Base-by-base conservation (phyloP, 2,797 vertebrate species). In the Eulemur albifrons region DNA sequence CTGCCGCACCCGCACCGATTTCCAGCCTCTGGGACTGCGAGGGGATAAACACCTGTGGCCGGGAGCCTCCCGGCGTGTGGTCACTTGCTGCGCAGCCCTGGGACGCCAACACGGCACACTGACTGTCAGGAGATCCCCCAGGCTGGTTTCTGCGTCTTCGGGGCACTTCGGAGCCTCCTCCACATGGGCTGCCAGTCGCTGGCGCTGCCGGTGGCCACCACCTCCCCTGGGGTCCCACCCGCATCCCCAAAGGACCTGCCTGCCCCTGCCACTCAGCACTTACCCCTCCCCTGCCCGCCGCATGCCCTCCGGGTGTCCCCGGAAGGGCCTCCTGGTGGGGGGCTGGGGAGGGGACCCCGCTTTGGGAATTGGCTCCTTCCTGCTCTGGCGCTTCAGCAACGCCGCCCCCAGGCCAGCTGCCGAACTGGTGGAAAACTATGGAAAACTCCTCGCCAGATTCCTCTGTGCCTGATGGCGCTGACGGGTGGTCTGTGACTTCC, bases 101-200 rank as follows among this genome's bases (percentile, higher is more conserved):
- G 23, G 32, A 45, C 1, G 7, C 77, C n/a, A 0, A 2, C 23
- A 23, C 13, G 1, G 1, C 2, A 12, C 48, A 4, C 40, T 12
- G 5, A n/a, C 25, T 27, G 21, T 8, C n/a, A 0, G 57, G 35
- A n/a, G 9, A 35, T 1, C 2, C 12, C 25, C 52, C 30, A 12
- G 5, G 8, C 15, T 0, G 10, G 48, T 25, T 18, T 20, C 32
- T 3, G 2, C 5, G 7, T 27, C 80, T 52, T 21, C 40, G 0
- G 0, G 4, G 20, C 45, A 21, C 3, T 12, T 52, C 4, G 14
- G 61, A 30, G 52, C 30, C 32, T 43, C 43, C 63, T 21, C 45
- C 70, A 40, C 25, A 27, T 17, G 48, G 48, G 40, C 48, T 23
- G 18, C 12, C 63, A 27, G 52, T 61, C 14, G 3, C 43, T 38